A percentile compares a stretch with the other conserved stretches of the same genome.
Conservation (phyloP, 1,140 invertebrate genomes). For the Drosophila melanica region DNA sequence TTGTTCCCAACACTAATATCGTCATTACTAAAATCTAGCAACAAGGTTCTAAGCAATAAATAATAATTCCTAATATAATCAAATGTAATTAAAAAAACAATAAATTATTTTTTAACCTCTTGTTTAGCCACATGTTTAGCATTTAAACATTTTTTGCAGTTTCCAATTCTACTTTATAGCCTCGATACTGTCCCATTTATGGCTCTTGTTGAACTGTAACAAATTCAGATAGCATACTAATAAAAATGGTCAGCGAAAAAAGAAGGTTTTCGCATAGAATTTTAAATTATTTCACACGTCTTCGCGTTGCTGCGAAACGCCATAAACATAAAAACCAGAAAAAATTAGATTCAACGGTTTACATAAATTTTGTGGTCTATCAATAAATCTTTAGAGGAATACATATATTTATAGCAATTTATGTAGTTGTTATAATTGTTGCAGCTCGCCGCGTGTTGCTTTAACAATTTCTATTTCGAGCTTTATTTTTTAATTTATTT, state of each 20-base stretch:
- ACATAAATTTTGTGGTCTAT: constrained; percentile 70
- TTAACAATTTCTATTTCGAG: constrained; percentile 27
- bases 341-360: constrained; percentile 56
- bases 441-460: constrained; percentile 2
- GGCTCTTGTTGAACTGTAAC: constrained; percentile 1
- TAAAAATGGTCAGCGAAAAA: constrained; percentile 8
- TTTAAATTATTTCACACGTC: constrained; percentile 63
- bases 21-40: too few relatives aligned
- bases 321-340: constrained; percentile 16
- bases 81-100: not conserved
- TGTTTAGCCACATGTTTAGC: not conserved
- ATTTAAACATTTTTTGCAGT: too few relatives aligned
- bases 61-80: not conserved
- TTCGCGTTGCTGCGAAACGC: constrained; percentile 20
- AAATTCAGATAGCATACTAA: constrained; percentile 21
- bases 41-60: not conserved
- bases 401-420: constrained; percentile 65
- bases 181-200: not conserved
- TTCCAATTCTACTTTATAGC: not conserved
- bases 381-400: constrained; percentile 66
- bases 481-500: constrained; percentile 22
- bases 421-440: constrained; percentile 24
- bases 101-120: not conserved
- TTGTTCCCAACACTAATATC: too few relatives aligned
- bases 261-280: constrained; percentile 13